phyloP scores from a whole-genome alignment of 2,113 vertebrate genomes.

The Oreochromis aureus region DNA sequence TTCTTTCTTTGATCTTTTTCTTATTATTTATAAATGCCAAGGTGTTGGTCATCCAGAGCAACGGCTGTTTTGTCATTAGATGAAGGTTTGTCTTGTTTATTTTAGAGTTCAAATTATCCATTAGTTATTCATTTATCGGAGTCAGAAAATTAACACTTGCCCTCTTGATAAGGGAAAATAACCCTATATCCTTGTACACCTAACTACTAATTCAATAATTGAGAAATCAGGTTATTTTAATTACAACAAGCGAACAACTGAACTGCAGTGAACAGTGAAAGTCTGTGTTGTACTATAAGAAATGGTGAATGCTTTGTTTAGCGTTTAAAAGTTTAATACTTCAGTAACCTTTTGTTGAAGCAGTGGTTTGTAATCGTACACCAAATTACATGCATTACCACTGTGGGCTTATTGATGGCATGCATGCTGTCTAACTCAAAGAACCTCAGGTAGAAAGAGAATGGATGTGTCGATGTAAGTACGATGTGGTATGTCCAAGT shows the following conservation, averaged over 20 bases:
- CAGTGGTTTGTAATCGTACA: not conserved
- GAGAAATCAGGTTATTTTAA: not conserved
- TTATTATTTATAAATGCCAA: not conserved
- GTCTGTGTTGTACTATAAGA: not conserved
- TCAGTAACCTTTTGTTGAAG: not conserved
- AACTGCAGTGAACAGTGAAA: not conserved
- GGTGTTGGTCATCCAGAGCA: not conserved
- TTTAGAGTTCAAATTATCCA: not conserved
- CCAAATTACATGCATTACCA: not conserved
- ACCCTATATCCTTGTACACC: not conserved
- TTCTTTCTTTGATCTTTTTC: not conserved
- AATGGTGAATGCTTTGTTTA: not conserved
- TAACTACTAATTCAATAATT: not conserved
- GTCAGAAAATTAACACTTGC: not conserved
- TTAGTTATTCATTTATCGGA: not conserved
- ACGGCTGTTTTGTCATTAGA: not conserved
- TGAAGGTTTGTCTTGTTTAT: not conserved
- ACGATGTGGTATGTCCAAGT: not conserved
- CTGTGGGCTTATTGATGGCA: not conserved
- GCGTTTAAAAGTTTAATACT: not conserved
- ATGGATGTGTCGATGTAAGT: not conserved
- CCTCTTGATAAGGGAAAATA: not conserved
- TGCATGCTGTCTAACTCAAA: not conserved
- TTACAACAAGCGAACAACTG: not conserved
- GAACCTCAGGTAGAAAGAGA: not conserved